Percentiles rank a stretch among this genome's conserved stretches.
phyloP scores from a whole-genome alignment of 1,140 invertebrate species.

The Pachypsylla venusta region DNA sequence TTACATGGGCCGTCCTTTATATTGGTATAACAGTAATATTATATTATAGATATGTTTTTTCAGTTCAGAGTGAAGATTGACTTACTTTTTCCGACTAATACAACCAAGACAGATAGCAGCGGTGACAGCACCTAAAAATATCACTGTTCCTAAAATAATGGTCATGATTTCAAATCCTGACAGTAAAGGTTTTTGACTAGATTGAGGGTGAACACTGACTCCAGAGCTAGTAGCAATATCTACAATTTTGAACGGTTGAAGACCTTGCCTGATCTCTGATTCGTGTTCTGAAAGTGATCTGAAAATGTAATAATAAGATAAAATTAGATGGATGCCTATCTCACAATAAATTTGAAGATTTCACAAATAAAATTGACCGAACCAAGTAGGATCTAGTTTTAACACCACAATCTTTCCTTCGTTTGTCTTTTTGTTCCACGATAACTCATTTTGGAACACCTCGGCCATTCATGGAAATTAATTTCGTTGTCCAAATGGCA shows the following conservation, averaged over 20 bases:
- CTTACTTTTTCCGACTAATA: slow-evolving; percentile 31
- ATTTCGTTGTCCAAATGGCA: no score
- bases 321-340: neutral
- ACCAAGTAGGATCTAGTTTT: no score
- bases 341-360: neutral
- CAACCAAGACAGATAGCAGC: slow-evolving; percentile 64
- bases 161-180: slow-evolving; percentile 65
- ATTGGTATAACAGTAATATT: no score
- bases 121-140: slow-evolving; percentile 58
- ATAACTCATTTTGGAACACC: no score
- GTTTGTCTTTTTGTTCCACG: slow-evolving; percentile 9
- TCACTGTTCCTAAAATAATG: slow-evolving; percentile 55
- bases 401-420: neutral
- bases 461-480: no score
- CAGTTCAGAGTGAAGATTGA: no score
- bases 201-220: slow-evolving; percentile 6
- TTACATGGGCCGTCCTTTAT: no score
- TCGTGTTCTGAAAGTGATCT: slow-evolving; percentile 42
- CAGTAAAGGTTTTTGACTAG: slow-evolving; percentile 32
- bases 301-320: slow-evolving; percentile 23
- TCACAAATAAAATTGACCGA: neutral
- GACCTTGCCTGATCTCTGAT: slow-evolving; percentile 39
- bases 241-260: slow-evolving; percentile 30
- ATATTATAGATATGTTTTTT: no score
- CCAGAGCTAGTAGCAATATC: slow-evolving; percentile 7